Percentiles rank a stretch among this genome's conserved stretches.
These are phyloP conservation scores for Sparus aurata DNA, from an alignment of 2,797 vertebrate species.

Conservation along the genomic window DNA sequence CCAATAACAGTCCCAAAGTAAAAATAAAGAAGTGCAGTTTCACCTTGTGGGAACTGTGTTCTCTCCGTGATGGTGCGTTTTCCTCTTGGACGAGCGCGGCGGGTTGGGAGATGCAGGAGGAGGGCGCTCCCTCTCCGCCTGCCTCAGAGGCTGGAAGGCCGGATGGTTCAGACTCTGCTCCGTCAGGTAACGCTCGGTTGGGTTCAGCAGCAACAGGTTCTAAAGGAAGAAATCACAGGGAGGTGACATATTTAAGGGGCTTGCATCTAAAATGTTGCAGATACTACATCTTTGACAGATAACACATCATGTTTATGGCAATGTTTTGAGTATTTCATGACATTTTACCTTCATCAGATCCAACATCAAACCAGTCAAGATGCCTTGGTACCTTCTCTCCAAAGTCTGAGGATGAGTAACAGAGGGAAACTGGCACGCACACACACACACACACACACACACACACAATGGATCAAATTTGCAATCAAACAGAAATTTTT, in stretches of 20 bases:
- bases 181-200: slow-evolving; percentile 95
- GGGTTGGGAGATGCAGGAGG: slow-evolving; percentile 91
- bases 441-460: slow-evolving; percentile 26
- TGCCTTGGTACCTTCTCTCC: slow-evolving; percentile 96
- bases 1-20: not conserved
- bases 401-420: slow-evolving; percentile 98
- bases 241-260: not conserved
- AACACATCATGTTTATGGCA: not conserved
- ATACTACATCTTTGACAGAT: not conserved
- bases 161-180: slow-evolving; percentile 98
- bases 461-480: slow-evolving; percentile 39
- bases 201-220: slow-evolving; percentile 96
- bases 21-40: slow-evolving; percentile 20
- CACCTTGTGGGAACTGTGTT: slow-evolving; percentile 97
- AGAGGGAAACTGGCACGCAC: slow-evolving; percentile 91
- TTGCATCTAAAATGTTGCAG: too few relatives aligned
- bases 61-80: slow-evolving; percentile 96
- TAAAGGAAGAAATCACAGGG: slow-evolving; percentile 66
- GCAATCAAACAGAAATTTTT: slow-evolving; percentile 8
- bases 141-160: slow-evolving; percentile 96
- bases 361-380: slow-evolving; percentile 95
- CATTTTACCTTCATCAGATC: slow-evolving; percentile 98
- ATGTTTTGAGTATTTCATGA: not conserved
- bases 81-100: slow-evolving; percentile 96
- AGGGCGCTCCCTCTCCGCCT: slow-evolving; percentile 91